Conservation (phyloP, 2,888 invertebrate species). For the Idaea biselata region DNA sequence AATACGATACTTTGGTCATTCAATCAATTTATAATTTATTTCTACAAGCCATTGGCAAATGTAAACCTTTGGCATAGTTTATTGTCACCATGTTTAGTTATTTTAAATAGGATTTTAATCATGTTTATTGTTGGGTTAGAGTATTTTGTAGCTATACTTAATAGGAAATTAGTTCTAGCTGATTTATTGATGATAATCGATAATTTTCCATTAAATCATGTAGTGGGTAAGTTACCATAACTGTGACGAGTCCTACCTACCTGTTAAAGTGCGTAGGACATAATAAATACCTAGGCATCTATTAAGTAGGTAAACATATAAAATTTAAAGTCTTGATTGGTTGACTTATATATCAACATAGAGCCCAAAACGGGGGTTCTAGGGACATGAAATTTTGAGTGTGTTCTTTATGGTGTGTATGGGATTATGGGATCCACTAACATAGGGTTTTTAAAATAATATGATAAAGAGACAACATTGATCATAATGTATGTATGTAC, state of each 20-base stretch:
- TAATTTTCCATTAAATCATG: not conserved
- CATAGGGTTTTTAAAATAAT: too few species aligned
- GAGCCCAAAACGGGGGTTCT: too few species aligned
- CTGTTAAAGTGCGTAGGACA: not conserved
- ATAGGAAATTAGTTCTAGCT: not conserved
- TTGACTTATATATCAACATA: too few species aligned
- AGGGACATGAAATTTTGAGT: too few species aligned
- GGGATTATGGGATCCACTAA: too few species aligned
- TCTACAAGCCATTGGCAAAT: not conserved
- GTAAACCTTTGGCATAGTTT: not conserved
- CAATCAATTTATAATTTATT: not conserved
- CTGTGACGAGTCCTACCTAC: too few species aligned
- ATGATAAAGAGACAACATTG: too few species aligned
- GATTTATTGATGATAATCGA: not conserved
- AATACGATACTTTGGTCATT: not conserved
- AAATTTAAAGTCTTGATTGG: too few species aligned
- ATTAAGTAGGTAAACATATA: too few species aligned
- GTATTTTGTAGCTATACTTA: not conserved
- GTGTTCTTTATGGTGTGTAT: too few species aligned
- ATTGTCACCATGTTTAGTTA: not conserved
- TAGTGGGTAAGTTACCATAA: not conserved
- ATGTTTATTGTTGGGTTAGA: not conserved
- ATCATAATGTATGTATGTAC: too few species aligned
- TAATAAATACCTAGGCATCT: too few species aligned
- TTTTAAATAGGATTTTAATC: not conserved